These are phyloP conservation scores for Nymphalis urticae DNA, from an alignment of 2,888 invertebrate species.

Conservation along the genomic window DNA sequence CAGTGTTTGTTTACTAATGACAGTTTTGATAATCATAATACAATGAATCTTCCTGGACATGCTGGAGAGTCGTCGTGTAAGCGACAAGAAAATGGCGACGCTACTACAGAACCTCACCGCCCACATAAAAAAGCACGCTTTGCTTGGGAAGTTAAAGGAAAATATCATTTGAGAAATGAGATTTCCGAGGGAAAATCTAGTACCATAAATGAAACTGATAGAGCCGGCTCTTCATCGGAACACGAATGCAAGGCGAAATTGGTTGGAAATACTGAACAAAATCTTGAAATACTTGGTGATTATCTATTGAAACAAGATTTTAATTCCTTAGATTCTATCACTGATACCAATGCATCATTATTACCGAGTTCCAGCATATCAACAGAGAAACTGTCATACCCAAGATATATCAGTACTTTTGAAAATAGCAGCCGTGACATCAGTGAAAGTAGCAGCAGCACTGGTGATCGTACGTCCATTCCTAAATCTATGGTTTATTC, in stretches of 20 bases:
- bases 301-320: constrained; percentile 68
- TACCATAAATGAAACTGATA: constrained; percentile 42
- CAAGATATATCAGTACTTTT: constrained; percentile 60
- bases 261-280: constrained; percentile 60
- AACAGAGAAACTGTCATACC: constrained; percentile 55
- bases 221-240: constrained; percentile 48
- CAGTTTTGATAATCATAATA: constrained; percentile 46
- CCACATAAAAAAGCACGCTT: constrained; percentile 79
- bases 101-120: constrained; percentile 64
- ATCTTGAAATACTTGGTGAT: constrained; percentile 65
- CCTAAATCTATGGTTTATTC: constrained; percentile 54
- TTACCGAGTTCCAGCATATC: constrained; percentile 54
- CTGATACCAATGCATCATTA: constrained; percentile 53
- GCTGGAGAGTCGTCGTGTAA: constrained; percentile 75
- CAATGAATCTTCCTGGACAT: constrained; percentile 65
- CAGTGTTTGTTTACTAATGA: constrained; percentile 79
- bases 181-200: constrained; percentile 46
- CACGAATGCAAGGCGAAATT: constrained; percentile 49
- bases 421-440: constrained; percentile 46
- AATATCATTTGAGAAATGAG: constrained; percentile 82
- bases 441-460: constrained; percentile 38
- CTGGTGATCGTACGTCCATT: constrained; percentile 35
- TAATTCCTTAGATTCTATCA: constrained; percentile 58
- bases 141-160: constrained; percentile 85
- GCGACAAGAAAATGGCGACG: constrained; percentile 79